Conservation (phyloP, 1,140 invertebrate species). For the Aricia agestis region DNA sequence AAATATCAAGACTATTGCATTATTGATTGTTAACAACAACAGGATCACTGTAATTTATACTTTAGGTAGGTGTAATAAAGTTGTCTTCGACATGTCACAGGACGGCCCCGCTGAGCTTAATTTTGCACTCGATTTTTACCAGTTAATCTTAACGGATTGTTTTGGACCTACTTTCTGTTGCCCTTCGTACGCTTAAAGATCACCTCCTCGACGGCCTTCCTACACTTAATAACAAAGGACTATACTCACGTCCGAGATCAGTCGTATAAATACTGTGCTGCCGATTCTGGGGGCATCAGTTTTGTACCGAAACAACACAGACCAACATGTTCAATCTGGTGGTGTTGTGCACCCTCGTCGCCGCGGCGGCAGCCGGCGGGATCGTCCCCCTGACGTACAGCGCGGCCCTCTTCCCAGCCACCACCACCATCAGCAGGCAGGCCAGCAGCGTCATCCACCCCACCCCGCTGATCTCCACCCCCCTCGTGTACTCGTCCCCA, state of each 20-base stretch:
- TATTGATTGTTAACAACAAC: background rate
- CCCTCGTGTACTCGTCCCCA: constrained; percentile 28
- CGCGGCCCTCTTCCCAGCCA: constrained; percentile 42
- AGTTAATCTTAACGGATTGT: constrained; percentile 11
- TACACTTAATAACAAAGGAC: constrained; percentile 64
- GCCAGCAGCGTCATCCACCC: constrained; percentile 65
- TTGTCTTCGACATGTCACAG: background rate
- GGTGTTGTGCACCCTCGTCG: constrained; percentile 77
- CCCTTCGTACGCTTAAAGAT: constrained; percentile 60
- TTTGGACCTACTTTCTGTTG: constrained; percentile 37
- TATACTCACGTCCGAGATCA: constrained; percentile 48
- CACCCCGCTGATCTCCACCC: constrained; percentile 42
- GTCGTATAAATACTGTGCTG: constrained; percentile 64
- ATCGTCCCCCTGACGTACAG: constrained; percentile 55
- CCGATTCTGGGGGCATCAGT: constrained; percentile 54
- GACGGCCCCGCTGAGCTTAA: no score
- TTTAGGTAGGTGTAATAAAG: background rate
- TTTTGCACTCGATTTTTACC: background rate
- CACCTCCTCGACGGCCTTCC: constrained; percentile 59
- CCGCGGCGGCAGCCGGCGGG: constrained; percentile 57
- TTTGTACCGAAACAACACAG: constrained; percentile 55
- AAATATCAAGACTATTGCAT: background rate
- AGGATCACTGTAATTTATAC: background rate
- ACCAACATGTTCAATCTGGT: constrained; percentile 78
- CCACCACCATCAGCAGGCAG: constrained; percentile 52